These are phyloP conservation scores for Toxostoma redivivum DNA, from an alignment of 2,113 vertebrate species.

Conservation along the genomic window DNA sequence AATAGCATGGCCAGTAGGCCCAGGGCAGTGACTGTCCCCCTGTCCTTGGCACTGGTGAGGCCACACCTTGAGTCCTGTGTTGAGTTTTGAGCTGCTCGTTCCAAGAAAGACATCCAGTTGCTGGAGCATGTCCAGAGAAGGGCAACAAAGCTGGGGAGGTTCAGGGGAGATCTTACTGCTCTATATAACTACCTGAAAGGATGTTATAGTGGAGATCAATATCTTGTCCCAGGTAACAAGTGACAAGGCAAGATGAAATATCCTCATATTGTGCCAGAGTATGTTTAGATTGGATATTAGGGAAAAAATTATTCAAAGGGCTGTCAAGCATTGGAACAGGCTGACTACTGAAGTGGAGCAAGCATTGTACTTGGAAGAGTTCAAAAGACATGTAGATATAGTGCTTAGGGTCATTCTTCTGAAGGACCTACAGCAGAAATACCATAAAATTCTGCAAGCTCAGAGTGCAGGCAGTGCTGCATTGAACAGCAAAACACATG, in stretches of 20 bases:
- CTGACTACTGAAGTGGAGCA: not conserved
- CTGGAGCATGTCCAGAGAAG: not conserved
- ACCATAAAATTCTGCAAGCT: not conserved
- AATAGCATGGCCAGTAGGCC: not conserved
- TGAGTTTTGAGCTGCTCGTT: not conserved
- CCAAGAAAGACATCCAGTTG: not conserved
- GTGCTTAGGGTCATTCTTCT: not conserved
- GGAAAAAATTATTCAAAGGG: not conserved
- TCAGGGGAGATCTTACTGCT: not conserved
- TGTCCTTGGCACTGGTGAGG: not conserved
- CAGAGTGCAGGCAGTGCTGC: not conserved
- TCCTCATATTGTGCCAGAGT: not conserved
- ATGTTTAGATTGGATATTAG: not conserved
- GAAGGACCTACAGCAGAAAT: not conserved
- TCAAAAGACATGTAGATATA: not conserved
- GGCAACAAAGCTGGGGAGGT: not conserved
- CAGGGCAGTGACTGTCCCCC: not conserved
- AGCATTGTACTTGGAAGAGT: not conserved
- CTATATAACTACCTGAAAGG: not conserved
- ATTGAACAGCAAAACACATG: not conserved
- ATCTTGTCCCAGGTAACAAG: not conserved
- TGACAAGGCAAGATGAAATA: not conserved
- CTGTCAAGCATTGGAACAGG: not conserved
- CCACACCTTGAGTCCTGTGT: rapidly evolving
- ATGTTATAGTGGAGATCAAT: not conserved